These are phyloP conservation scores for Drosophila pruinosa DNA, from an alignment of 1,140 invertebrate genomes.

Conservation along the genomic window DNA sequence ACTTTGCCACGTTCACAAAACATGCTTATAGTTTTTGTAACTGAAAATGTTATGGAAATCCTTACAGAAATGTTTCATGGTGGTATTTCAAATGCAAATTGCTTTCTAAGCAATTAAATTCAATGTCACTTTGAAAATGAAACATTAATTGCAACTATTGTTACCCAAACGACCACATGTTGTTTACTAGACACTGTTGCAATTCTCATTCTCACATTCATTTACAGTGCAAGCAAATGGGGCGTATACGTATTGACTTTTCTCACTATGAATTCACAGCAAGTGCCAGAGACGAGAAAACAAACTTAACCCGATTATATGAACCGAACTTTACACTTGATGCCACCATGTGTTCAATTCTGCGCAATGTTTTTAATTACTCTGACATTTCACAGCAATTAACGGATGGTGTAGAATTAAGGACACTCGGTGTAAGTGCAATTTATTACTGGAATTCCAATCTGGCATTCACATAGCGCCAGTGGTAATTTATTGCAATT, in stretches of 20 bases:
- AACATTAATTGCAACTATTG: constrained; percentile 63
- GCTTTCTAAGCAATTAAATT: constrained; percentile 63
- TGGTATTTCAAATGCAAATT: constrained; percentile 54
- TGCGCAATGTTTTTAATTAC: constrained; percentile 43
- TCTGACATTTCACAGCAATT: constrained; percentile 37
- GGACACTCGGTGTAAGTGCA: neutral
- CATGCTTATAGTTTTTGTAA: neutral
- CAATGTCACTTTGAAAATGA: constrained; percentile 46
- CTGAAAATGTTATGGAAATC: constrained; percentile 9
- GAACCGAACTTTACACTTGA: neutral
- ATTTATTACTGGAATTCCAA: neutral
- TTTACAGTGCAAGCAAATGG: neutral
- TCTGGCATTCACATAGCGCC: neutral
- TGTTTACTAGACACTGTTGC: neutral
- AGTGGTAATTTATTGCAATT: constrained; percentile 1
- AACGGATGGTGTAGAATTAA: constrained; percentile 5
- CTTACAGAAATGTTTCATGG: constrained; percentile 10
- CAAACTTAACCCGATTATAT: neutral
- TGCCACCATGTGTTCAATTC: neutral
- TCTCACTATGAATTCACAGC: neutral
- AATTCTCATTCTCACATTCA: constrained; percentile 4
- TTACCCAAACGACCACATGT: constrained; percentile 1
- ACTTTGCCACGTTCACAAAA: constrained; percentile 21
- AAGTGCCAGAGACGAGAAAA: neutral
- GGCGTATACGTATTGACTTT: constrained; percentile 1